These are phyloP conservation scores for Calonectris borealis DNA, from an alignment of 2,113 vertebrate genomes.

Conservation along the genomic window DNA sequence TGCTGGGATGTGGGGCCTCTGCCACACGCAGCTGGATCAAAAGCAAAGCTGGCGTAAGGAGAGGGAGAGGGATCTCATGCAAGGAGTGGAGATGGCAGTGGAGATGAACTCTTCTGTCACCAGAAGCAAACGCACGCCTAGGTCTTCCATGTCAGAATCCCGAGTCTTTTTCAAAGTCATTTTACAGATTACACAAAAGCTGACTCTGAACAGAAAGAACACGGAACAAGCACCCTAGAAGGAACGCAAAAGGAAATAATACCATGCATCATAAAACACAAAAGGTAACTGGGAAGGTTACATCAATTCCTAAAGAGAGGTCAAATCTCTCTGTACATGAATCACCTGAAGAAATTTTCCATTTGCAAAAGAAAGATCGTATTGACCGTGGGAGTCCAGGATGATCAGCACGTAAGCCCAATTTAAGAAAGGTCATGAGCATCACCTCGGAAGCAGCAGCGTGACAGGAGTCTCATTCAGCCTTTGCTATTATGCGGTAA, in stretches of 20 bases:
- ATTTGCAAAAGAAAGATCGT: not conserved
- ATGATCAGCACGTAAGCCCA: accelerated
- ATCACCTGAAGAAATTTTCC: not conserved
- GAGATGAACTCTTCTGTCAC: not conserved
- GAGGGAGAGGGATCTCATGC: too few relatives aligned
- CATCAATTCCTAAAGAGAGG: not conserved
- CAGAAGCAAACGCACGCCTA: accelerated
- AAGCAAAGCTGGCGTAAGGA: not conserved
- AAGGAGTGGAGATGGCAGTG: not conserved
- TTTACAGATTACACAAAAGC: not conserved
- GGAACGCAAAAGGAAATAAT: not conserved
- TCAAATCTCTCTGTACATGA: not conserved
- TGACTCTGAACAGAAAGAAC: not conserved
- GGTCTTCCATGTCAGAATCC: not conserved
- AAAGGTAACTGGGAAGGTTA: not conserved
- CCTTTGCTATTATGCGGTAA: accelerated
- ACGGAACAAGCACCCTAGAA: not conserved
- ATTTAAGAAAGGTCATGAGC: not conserved
- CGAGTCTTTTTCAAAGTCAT: not conserved
- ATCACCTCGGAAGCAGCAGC: not conserved
- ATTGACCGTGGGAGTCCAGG: not conserved
- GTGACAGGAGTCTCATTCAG: not conserved
- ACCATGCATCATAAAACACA: not conserved
- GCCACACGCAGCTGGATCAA: not conserved
- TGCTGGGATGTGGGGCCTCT: accelerated